Conservation (phyloP, 2,797 vertebrate genomes). For the Pseudotriccus pelzelni region DNA sequence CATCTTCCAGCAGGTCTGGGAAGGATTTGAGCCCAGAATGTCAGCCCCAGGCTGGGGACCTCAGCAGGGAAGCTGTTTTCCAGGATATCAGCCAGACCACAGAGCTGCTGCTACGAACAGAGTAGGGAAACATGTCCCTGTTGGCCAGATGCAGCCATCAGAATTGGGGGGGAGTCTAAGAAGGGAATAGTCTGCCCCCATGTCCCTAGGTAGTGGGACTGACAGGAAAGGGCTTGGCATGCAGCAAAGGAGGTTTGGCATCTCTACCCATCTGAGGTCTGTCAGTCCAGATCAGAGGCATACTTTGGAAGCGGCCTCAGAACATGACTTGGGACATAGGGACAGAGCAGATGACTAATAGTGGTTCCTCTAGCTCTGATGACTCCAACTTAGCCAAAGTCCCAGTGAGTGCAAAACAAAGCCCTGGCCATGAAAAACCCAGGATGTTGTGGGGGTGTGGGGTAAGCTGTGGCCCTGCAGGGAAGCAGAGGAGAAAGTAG, state of each 20-base stretch:
- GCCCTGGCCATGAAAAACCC: accelerated
- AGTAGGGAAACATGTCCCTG: not conserved
- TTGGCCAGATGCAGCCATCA: not conserved
- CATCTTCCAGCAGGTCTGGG: not conserved
- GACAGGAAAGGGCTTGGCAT: not conserved
- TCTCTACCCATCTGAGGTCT: not conserved
- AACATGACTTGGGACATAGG: not conserved
- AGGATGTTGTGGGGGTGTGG: accelerated
- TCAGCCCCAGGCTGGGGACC: not conserved
- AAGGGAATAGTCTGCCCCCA: not conserved
- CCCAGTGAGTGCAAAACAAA: not conserved
- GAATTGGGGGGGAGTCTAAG: not conserved
- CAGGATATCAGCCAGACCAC: not conserved
- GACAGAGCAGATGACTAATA: not conserved
- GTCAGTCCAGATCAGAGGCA: not conserved
- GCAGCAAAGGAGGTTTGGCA: not conserved
- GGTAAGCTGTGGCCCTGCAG: not conserved
- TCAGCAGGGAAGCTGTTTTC: not conserved
- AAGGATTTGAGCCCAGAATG: not conserved
- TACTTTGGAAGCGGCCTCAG: not conserved
- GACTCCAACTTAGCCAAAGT: not conserved
- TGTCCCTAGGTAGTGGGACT: not conserved
- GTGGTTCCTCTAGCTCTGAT: not conserved
- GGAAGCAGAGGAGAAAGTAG: not conserved
- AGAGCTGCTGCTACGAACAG: not conserved